Evolutionary conservation across 1,140 invertebrate genomes (phyloP), one percentile per base, ranked within the genome.

Genomic region (Diuraphis noxia): DNA sequence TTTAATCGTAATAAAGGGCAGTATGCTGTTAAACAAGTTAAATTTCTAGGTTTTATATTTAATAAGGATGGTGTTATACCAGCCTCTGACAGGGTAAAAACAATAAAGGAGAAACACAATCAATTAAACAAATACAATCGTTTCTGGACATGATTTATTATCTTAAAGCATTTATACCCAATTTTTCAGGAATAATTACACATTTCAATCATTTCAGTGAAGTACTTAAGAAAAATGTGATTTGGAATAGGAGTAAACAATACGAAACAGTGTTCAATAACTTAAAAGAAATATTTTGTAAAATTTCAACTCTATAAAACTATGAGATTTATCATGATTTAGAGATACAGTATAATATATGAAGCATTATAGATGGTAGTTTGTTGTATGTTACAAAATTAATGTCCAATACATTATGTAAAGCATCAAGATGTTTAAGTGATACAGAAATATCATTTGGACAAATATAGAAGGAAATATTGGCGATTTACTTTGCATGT

Each of bases 91-190:
- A 41, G 52, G 40, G 21, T 72, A 1, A 91, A 92, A 23, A 93
- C 94, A 81, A 93, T 94, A 5, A 88, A 92, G 86, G 92, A 92
- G 92, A 23, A 43, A 25, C 34, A 93, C 94, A 36, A 92, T 93
- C 79, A 92, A 93, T 63, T 30, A 63, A 3, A 63, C 30, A 93
- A 86, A 63, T 94, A 5, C 92, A 93, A 85, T 86, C 92, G 88
- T 93, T 94, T 82, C 77, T 94, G 25, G 93, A 94, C 34, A 94
- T 94, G 92, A 85, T 93, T 7, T 94, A 93, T 92, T 94, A 94
- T 92, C 92, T 94, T 21, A 40, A 91, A 82, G 92, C 92, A 52
- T 93, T 93, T 81, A 92, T 93, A n/a, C 92, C 92, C 23, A 91
- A 93, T 91, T n/a, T 63, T 30, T 63, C 30, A 30, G 56, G n/a